phyloP scores from a whole-genome alignment of 2,113 vertebrate species.

The Thymallus thymallus region DNA sequence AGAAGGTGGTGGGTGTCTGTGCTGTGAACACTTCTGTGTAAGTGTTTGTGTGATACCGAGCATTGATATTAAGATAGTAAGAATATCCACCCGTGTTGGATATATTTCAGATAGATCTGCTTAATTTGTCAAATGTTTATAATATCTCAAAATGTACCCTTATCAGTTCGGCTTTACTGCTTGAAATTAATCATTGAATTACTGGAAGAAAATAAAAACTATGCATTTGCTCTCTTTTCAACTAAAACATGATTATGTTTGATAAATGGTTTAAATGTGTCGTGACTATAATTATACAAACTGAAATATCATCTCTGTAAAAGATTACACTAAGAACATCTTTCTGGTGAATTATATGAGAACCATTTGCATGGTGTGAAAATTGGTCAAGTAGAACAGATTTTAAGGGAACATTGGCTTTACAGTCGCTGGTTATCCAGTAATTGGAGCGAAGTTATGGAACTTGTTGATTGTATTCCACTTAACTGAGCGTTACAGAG shows the following conservation, averaged over 20 bases:
- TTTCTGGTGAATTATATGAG: background rate
- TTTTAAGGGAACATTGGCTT: background rate
- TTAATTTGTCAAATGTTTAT: too few relatives aligned
- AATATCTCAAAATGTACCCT: background rate
- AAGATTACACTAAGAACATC: background rate
- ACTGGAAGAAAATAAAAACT: background rate
- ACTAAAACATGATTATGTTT: background rate
- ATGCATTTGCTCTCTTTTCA: background rate
- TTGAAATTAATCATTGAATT: background rate
- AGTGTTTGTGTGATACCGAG: constrained; percentile 26
- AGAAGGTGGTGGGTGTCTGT: constrained; percentile 63
- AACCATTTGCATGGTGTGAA: constrained; percentile 10
- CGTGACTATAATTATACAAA: constrained; percentile 27
- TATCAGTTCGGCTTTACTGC: too few relatives aligned
- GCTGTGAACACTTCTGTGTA: constrained; percentile 26
- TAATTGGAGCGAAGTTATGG: background rate
- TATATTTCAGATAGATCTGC: background rate
- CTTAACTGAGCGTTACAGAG: constrained; percentile 14
- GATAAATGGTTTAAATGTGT: background rate
- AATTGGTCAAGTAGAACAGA: background rate
- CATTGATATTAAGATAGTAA: constrained; percentile 8
- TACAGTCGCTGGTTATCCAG: background rate
- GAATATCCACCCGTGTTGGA: background rate
- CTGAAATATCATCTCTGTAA: constrained; percentile 9
- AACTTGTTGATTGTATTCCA: constrained; percentile 8